phyloP scores from a whole-genome alignment of 1,140 invertebrate genomes.

The Cyclargus thomasi region DNA sequence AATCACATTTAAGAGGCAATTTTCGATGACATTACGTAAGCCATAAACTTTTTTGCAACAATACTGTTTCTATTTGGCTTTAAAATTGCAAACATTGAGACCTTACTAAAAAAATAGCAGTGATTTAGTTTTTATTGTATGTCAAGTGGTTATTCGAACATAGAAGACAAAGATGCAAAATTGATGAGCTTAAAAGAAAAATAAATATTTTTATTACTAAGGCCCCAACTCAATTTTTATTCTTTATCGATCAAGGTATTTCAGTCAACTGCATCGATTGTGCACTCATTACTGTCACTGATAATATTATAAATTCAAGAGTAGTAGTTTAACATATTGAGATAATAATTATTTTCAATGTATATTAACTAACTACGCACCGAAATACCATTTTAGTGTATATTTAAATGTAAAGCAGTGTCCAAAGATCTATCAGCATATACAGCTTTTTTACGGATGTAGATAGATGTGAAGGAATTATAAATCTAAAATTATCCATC shows the following conservation, averaged over 20 bases:
- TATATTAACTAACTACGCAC: constrained; percentile 34
- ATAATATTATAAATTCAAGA: not conserved
- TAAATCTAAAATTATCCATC: constrained; percentile 11
- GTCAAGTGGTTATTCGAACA: not conserved
- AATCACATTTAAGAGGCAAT: not conserved
- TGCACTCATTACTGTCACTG: not conserved
- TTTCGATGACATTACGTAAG: not conserved
- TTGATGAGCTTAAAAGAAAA: no score
- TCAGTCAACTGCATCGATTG: not conserved
- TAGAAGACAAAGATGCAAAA: not conserved
- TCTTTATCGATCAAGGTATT: not conserved
- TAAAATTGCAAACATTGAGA: no score
- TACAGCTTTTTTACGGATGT: constrained; percentile 1
- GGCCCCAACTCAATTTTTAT: no score
- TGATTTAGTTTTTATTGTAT: no score
- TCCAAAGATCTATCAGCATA: constrained; percentile 6
- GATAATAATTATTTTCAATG: not conserved
- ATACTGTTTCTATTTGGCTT: not conserved
- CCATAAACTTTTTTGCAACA: not conserved
- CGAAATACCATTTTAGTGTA: constrained; percentile 20
- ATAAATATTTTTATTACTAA: no score
- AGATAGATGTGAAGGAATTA: not conserved
- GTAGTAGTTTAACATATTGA: not conserved
- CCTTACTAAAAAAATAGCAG: no score
- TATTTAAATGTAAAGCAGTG: constrained; percentile 3